phyloP scores from a whole-genome alignment of 30 jellyfish, hydroid and myxozoan species.

The Aurelia aurita complex sp. Pacific region DNA sequence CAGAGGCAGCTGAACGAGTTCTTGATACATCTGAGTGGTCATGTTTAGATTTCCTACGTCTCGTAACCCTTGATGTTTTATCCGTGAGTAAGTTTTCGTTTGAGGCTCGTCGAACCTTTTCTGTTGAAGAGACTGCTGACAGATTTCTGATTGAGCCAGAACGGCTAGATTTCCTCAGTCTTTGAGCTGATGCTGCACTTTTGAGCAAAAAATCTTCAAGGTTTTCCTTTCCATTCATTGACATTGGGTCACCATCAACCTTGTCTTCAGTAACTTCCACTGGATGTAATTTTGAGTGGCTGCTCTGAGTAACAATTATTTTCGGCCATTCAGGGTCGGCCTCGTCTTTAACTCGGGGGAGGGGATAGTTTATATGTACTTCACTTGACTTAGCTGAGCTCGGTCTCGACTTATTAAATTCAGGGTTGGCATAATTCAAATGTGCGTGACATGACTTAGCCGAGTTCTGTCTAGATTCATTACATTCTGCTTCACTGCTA shows the following conservation, averaged over 20 bases:
- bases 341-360: background rate
- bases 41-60: background rate
- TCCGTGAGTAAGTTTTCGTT: no score
- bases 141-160: no score
- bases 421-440: background rate
- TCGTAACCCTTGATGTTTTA: background rate
- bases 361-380: background rate
- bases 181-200: no score
- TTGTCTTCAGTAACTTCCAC: no score
- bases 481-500: background rate
- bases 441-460: no score
- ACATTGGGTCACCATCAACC: conserved; percentile 4
- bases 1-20: background rate
- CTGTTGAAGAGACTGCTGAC: no score
- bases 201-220: background rate
- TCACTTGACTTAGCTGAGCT: no score
- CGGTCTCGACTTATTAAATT: background rate
- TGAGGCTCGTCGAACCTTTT: no score
- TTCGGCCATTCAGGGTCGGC: background rate
- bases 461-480: background rate
- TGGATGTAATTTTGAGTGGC: background rate
- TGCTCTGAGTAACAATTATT: background rate
- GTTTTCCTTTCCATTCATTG: conserved; percentile 2
- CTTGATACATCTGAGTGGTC: background rate
- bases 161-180: no score